These are phyloP conservation scores for Syngnathus scovelli DNA, from an alignment of 2,113 vertebrate species.

Conservation along the genomic window DNA sequence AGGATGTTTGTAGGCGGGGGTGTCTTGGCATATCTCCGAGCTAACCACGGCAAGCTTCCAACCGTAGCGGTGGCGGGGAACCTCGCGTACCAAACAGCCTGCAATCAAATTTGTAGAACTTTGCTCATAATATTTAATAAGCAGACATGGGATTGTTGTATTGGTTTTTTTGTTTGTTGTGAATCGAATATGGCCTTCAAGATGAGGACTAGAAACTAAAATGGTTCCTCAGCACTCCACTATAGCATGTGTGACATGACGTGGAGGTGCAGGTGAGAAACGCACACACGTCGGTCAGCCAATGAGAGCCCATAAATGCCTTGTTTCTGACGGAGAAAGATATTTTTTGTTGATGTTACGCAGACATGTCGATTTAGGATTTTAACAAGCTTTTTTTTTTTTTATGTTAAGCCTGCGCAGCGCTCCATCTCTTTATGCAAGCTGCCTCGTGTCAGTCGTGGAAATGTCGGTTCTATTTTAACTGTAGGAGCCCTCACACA, in stretches of 20 bases:
- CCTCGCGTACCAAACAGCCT: background rate
- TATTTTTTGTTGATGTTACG: constrained; percentile 16
- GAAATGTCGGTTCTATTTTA: constrained; percentile 16
- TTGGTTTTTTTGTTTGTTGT: background rate
- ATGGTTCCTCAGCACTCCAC: constrained; percentile 4
- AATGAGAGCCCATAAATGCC: constrained; percentile 48
- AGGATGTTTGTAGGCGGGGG: constrained; percentile 3
- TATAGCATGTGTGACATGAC: background rate
- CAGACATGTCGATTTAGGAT: constrained; percentile 8
- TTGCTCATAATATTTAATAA: background rate
- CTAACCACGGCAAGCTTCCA: constrained; percentile 13
- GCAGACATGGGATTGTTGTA: background rate
- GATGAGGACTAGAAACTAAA: background rate
- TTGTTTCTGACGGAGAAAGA: constrained; percentile 43
- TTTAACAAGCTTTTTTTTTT: constrained; percentile 18
- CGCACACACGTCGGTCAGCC: constrained; percentile 20
- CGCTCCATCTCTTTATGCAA: constrained; percentile 34
- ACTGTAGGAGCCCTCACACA: constrained; percentile 17
- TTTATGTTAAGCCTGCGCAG: constrained; percentile 17
- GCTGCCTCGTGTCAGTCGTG: background rate
- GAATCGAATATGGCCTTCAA: background rate
- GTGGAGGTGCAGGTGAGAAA: constrained; percentile 6
- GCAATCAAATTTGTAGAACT: background rate
- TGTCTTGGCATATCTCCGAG: constrained; percentile 19
- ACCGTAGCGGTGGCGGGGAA: background rate